Evolutionary conservation across 2,113 vertebrate species (phyloP).

Genomic region (Anhinga rufa): DNA sequence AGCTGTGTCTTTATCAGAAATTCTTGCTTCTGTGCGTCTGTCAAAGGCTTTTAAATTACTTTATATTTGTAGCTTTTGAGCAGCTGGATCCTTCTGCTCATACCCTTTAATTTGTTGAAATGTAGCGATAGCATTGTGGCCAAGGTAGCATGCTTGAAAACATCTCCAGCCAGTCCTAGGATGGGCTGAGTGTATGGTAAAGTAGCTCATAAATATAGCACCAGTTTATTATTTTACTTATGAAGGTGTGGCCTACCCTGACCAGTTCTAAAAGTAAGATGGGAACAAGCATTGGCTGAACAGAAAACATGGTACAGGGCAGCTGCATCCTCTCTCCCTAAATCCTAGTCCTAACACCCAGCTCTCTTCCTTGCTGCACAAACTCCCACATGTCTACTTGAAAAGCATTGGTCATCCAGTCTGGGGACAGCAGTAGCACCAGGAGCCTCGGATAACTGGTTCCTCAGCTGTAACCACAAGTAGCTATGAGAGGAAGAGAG

Average conservation of each 20-base stretch:
- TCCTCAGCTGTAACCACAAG: background rate
- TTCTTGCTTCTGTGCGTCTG: constrained; percentile 43
- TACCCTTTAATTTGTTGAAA: constrained; percentile 51
- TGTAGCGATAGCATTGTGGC: background rate
- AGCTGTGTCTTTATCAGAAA: constrained; percentile 57
- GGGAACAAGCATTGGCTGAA: background rate
- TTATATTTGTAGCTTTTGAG: constrained; percentile 49
- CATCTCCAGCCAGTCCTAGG: background rate
- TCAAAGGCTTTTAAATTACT: constrained; percentile 60
- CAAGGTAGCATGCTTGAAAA: background rate
- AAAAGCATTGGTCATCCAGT: background rate
- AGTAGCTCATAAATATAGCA: background rate
- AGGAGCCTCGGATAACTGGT: background rate
- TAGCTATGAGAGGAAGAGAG: background rate
- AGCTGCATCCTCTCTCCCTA: background rate
- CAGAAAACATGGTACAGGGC: background rate
- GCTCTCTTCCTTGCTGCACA: background rate
- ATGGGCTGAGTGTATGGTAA: background rate
- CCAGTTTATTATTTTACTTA: background rate
- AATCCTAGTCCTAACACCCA: background rate
- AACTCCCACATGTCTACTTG: background rate
- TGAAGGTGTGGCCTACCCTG: background rate
- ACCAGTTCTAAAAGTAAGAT: background rate
- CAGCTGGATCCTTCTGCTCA: constrained; percentile 33
- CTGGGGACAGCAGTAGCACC: background rate